Evolutionary conservation across 2,113 vertebrate species (phyloP), one percentile per base, ranked within the genome.

Genomic region (Corythornis vintsioides): DNA sequence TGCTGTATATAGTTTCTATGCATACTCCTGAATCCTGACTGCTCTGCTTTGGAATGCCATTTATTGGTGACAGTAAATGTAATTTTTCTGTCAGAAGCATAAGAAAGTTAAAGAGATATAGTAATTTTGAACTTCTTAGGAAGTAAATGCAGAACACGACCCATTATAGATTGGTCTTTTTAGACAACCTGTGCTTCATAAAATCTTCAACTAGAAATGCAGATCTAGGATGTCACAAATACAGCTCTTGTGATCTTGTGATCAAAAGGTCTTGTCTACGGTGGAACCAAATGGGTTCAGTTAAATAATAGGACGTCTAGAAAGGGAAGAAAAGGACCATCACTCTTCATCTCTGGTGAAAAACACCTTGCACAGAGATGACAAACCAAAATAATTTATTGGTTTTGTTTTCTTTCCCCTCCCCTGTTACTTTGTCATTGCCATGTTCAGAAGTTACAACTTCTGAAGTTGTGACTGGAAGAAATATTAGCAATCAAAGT

Each of bases 41-140:
- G 83, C 70, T 78, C 67, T 90, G 94, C 50, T 95, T 70, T 56
- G 79, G 92, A 94, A 95, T 93, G 86, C 86, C 92, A 93, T 60
- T 91, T 95, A 66, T 92, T 89, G 94, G 92, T 70, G 59, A 94
- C 67, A 87, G 11, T 6, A 66, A 66, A 59, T 0, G 33, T 2
- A 45, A 57, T 79, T 73, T 61, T 86, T 61, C 38, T 61, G 64
- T 73, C 47, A 42, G 29, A 52, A 81, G 9, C 11, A 10, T 20
- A 78, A 55, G 26, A 24, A 17, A 8, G 14, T 16, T 66, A 22
- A 55, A 67, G 72, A 85, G 10, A 60, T 5, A 55, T 0, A 71
- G 71, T 22, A 0, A 70, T 63, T 87, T 29, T 60, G 2, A 16
- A 35, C 64, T 65, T 40, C 45, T 94, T 40, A 16, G 16, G 50